phyloP scores from a whole-genome alignment of 2,797 vertebrate genomes.

The Pelodytes ibericus region DNA sequence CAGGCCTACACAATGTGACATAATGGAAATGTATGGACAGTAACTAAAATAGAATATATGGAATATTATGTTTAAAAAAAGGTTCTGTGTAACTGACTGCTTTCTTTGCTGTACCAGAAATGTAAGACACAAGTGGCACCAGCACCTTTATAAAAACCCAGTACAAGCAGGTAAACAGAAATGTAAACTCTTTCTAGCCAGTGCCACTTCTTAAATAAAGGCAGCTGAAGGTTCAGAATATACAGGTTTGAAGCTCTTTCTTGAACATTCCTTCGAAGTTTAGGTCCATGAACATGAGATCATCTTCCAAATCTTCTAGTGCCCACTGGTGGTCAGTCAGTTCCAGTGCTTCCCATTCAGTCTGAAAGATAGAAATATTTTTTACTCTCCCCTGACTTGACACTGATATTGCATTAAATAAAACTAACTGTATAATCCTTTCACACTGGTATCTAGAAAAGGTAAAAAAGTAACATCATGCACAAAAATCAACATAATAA shows the following conservation, averaged over 20 bases:
- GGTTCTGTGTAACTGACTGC: neutral
- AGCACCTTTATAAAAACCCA: slow-evolving; percentile 2
- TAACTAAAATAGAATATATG: neutral
- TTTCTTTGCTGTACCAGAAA: neutral
- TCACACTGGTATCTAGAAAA: too few species aligned
- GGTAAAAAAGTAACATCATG: too few species aligned
- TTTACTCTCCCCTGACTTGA: too few species aligned
- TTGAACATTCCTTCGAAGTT: slow-evolving; percentile 97
- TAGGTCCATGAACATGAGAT: slow-evolving; percentile 94
- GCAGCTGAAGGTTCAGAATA: slow-evolving; percentile 79
- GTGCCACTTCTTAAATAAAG: neutral
- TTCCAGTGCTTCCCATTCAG: slow-evolving; percentile 97
- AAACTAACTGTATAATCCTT: too few species aligned
- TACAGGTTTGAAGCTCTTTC: slow-evolving; percentile 92
- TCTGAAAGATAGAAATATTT: too few species aligned
- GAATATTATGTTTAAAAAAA: neutral
- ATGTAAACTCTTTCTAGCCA: slow-evolving; percentile 12
- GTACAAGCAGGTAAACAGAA: slow-evolving; percentile 9
- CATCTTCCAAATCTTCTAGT: slow-evolving; percentile 93
- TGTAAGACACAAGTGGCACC: neutral
- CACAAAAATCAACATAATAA: too few species aligned
- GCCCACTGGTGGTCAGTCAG: slow-evolving; percentile 98
- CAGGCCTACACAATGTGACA: too few species aligned
- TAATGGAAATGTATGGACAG: neutral
- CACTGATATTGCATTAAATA: too few species aligned